These are phyloP conservation scores for Lasioglossum malachurum DNA, from an alignment of 2,888 invertebrate species.

Conservation along the genomic window DNA sequence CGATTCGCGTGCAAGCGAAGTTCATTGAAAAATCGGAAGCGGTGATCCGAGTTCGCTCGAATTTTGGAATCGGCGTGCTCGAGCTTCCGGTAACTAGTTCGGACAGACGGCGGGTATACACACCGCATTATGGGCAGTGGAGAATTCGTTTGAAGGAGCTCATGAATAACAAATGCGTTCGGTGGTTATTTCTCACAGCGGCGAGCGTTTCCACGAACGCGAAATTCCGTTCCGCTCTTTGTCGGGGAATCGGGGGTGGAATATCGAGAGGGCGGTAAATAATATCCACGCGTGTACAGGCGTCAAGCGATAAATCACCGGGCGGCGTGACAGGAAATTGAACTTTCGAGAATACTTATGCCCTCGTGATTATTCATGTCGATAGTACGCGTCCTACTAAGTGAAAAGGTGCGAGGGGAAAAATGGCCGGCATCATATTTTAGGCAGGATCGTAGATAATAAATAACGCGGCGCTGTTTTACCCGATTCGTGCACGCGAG, in stretches of 20 bases:
- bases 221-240: conserved; percentile 32
- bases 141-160: conserved; percentile 34
- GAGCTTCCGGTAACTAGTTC: not conserved
- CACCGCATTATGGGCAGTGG: not conserved
- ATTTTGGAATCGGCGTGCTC: conserved; percentile 10
- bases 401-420: conserved; percentile 51
- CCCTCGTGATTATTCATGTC: conserved; percentile 72
- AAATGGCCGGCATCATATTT: conserved; percentile 57
- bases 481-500: conserved; percentile 30
- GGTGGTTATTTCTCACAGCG: conserved; percentile 61
- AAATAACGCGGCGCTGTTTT: conserved; percentile 57
- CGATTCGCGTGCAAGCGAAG: not conserved
- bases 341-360: conserved; percentile 74
- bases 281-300: conserved; percentile 69
- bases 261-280: conserved; percentile 67
- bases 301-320: conserved; percentile 69
- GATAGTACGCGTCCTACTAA: conserved; percentile 60
- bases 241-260: not conserved
- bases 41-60: not conserved
- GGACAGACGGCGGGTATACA: conserved; percentile 21
- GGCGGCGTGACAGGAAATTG: conserved; percentile 70
- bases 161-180: conserved; percentile 60
- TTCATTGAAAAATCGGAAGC: not conserved
- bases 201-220: conserved; percentile 51
- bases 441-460: conserved; percentile 49